Evolutionary conservation across 2,797 vertebrate species (phyloP), one percentile per base, ranked within the genome.

Genomic region (Manis pentadactyla): DNA sequence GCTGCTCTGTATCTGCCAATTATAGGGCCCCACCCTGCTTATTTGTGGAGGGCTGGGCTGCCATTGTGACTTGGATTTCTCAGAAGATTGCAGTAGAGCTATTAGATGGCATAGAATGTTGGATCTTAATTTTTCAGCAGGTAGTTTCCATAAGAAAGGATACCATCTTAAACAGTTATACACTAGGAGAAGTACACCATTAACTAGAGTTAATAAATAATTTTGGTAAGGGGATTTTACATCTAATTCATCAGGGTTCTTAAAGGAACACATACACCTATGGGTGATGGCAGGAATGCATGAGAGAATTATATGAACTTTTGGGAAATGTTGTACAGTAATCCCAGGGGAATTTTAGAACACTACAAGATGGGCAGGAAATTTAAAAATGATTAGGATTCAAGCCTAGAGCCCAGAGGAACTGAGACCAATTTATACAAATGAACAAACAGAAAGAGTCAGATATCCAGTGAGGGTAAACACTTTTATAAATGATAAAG

Each of bases 271-370:
- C 0, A 4, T 1, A 51, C 0, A 21, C 53, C 29, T n/a, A 3
- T 0, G 39, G 68, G 63, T 0, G 0, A 51, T 13, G 46, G 29
- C 27, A 15, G 83, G n/a, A 29, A 53, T 2, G 17, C 23, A 61
- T 1, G 17, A 15, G 23, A 77, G n/a, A 57, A 77, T 25, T 25
- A 42, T 13, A 17, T 7, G 46, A 63, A 53, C 9, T 39, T 75
- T 55, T 5, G 25, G 23, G 10, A 92, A 88, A 77, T 23, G 17
- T 81, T 87, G 87, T 34, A 42, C 0, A 74, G 51, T 31, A 86
- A 59, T 4, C 29, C 1, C 15, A 87, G 82, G 42, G 81, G 31
- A 42, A 57, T 57, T 93, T 88, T 39, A n/a, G 94, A 95, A 94
- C 12, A 69, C 31, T 18, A 6, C 6, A 23, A 61, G 23, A 59